A percentile compares a stretch with the other conserved stretches of the same genome.
Conservation (phyloP, 2,888 invertebrate species). For the Molorchus minor region DNA sequence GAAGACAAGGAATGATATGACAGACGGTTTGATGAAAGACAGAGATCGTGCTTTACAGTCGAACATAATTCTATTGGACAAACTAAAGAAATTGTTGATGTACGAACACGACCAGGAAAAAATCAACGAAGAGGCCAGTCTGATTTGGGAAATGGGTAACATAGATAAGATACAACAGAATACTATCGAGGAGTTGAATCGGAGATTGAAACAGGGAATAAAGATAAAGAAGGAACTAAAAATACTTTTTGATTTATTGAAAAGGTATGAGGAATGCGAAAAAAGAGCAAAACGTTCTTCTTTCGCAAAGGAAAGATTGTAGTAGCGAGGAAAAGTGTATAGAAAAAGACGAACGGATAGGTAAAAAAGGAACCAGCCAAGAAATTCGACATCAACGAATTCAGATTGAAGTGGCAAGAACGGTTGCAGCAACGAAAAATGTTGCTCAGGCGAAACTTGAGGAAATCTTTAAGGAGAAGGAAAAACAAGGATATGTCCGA, state of each 20-base stretch:
- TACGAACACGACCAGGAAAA: constrained; percentile 64
- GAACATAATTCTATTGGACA: constrained; percentile 51
- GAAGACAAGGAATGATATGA: constrained; percentile 66
- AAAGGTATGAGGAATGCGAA: constrained; percentile 51
- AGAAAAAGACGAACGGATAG: constrained; percentile 8
- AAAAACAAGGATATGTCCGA: neutral
- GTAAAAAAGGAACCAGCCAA: constrained; percentile 25
- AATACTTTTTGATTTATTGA: constrained; percentile 57
- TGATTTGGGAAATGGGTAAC: constrained; percentile 60
- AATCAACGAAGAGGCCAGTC: constrained; percentile 55
- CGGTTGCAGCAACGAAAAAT: constrained; percentile 37
- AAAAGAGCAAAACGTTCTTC: constrained; percentile 38
- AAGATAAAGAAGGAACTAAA: constrained; percentile 61
- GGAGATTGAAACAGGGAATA: constrained; percentile 45
- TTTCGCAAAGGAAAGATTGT: constrained; percentile 5
- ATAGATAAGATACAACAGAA: constrained; percentile 58
- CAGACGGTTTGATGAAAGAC: constrained; percentile 64
- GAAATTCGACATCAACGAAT: constrained; percentile 40
- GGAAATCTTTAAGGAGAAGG: constrained; percentile 6
- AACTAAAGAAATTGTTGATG: constrained; percentile 62
- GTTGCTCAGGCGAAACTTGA: constrained; percentile 21
- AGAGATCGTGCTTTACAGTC: constrained; percentile 61
- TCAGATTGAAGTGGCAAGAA: constrained; percentile 41
- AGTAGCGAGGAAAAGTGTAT: constrained; percentile 9
- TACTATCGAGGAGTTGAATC: constrained; percentile 57